Evolutionary conservation across 1,140 invertebrate genomes (phyloP), one percentile per base, ranked within the genome.

Genomic region (Limonius californicus): DNA sequence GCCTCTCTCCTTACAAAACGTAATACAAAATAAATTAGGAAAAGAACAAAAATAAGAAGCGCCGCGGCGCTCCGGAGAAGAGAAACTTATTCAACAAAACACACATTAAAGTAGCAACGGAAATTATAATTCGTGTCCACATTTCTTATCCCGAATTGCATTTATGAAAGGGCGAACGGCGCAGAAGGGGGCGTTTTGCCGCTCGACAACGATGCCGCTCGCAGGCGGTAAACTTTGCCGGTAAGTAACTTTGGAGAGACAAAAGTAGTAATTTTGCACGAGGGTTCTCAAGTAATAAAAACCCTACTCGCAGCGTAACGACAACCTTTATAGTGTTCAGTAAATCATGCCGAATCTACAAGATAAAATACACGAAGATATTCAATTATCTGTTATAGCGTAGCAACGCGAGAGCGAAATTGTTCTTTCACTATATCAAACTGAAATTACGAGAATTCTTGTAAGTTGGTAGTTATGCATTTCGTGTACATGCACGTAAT

Each of bases 181-280:
- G 50, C 19, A 54, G 15, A 14, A 19, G 16, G 2, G 16, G 20
- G 20, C 12, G 55, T 6, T 15, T 14, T 18, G 58, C 21, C 42
- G 59, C 21, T 35, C 19, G n/a, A 8, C 18, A 39, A 35, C 20
- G 50, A 61, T 47, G 35, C 32, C 32, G 27, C 23, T 43, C 14
- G 50, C 27, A 59, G 47, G 54, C 55, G 54, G 32, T 53, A 59
- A 63, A 63, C 18, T 63, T 64, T 59, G 32, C 27, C 57, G 50
- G 62, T 60, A 59, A 64, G 57, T 59, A 64, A 63, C 62, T 63
- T 59, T 58, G 56, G 57, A 59, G 57, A 64, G 62, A 64, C 62
- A 64, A 59, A 60, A 64, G 56, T 60, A 60, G 62, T 56, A 59
- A 55, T 59, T 59, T 42, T 50, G 45, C 32, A 45, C 56, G 55